A percentile compares a stretch with the other conserved stretches of the same genome.
These are phyloP conservation scores for Drosophila pachea DNA, from an alignment of 1,140 invertebrate species.

Conservation along the genomic window DNA sequence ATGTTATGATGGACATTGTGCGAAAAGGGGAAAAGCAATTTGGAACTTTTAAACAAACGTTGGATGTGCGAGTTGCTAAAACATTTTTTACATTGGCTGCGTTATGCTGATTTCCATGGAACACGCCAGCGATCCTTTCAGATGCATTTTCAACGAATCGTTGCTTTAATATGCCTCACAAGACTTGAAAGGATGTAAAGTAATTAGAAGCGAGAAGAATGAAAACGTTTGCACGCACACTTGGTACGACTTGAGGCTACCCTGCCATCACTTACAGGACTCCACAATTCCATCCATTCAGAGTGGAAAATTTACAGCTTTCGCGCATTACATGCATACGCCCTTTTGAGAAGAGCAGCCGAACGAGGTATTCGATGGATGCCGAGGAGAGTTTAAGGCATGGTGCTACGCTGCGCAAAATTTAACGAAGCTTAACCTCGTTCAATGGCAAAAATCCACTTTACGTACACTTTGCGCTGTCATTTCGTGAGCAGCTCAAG, in stretches of 20 bases:
- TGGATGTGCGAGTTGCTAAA: conserved; percentile 35
- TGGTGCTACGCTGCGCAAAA: conserved; percentile 54
- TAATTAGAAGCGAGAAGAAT: conserved; percentile 65
- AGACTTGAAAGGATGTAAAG: conserved; percentile 72
- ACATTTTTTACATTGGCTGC: conserved; percentile 52
- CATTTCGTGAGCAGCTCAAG: conserved; percentile 72
- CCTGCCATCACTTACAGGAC: neutral
- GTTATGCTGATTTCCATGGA: conserved; percentile 43
- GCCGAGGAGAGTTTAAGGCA: neutral
- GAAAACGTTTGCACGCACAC: neutral
- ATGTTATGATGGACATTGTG: conserved; percentile 70
- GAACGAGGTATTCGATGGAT: neutral
- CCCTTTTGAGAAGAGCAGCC: too few species aligned
- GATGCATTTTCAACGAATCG: conserved; percentile 54
- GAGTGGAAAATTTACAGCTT: too few species aligned
- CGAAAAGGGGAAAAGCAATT: conserved; percentile 47
- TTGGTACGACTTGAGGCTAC: conserved; percentile 18
- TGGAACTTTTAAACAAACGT: conserved; percentile 56
- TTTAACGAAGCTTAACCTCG: conserved; percentile 77
- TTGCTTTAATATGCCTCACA: conserved; percentile 69
- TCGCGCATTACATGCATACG: too few species aligned
- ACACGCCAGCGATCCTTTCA: conserved; percentile 14
- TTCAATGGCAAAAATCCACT: conserved; percentile 74
- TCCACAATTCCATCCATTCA: neutral
- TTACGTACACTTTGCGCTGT: conserved; percentile 75